Base-by-base conservation (phyloP, 2,888 invertebrate species). In the Tromatobia lineatoria region DNA sequence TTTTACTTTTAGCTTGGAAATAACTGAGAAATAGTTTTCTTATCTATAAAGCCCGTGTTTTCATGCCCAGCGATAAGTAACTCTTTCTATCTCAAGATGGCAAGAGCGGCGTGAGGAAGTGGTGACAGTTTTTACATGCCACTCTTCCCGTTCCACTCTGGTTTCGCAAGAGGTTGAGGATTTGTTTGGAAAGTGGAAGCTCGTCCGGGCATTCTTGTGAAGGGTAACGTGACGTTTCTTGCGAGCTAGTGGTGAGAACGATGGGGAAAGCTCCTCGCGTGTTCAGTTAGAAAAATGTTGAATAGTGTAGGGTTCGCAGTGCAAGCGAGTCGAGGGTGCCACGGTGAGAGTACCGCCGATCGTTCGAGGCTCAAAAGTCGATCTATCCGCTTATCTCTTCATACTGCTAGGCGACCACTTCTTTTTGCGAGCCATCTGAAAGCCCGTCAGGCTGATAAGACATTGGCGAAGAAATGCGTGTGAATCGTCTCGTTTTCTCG, bases 321-420 rank as follows among this genome's bases (percentile, higher is more conserved):
- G 66, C 34, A 42, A 80, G 57, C 29, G 69, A 42, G 50, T n/a
- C 2, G 64, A 38, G 38, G 64, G 38, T 64, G 64, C 18, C 38
- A 64, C 11, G 20, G 6, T 18, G 52, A 64, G 74, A 75, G 78
- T 79, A 61, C 70, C 78, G 77, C 66, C 75, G 81, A 85, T 85
- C 75, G 81, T 81, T 85, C 75, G 75, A 71, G 82, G 82, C 85
- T 85, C 79, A 85, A 82, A 85, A 85, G 82, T 82, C 85, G 85
- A 85, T 85, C 80, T 82, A 82, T 85, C 82, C 82, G 78, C 81
- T 82, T 82, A 85, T 85, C 85, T 80, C 71, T 45, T n/a, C 20
- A 52, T 57, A 57, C 47, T 70, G 70, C 73, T 45, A 69, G 73
- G 34, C 52, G n/a, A 45, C 15, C 52, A 52, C 57, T 23, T 76